Evolutionary conservation across 2,113 vertebrate genomes (phyloP).

Genomic region (Mystacornis crossleyi): DNA sequence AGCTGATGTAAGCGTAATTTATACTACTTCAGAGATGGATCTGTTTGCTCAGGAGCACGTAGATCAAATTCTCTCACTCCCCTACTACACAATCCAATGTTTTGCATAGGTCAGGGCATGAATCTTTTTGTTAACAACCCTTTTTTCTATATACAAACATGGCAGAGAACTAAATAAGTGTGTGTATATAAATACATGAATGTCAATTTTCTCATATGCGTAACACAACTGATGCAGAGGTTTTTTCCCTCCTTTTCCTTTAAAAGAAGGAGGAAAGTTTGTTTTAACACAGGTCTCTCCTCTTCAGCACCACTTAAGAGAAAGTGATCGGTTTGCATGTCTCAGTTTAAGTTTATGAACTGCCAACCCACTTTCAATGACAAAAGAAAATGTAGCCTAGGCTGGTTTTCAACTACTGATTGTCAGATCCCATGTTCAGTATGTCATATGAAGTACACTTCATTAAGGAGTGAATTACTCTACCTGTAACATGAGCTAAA

Average conservation of each 20-base stretch:
- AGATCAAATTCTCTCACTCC: background rate
- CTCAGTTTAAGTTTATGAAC: conserved; percentile 67
- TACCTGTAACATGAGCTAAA: conserved; percentile 71
- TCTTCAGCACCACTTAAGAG: background rate
- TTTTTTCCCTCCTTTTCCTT: background rate
- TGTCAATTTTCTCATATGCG: background rate
- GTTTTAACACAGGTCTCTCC: background rate
- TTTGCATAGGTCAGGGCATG: background rate
- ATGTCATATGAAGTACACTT: conserved; percentile 66
- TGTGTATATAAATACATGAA: background rate
- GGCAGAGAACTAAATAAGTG: background rate
- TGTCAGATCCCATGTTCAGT: conserved; percentile 67
- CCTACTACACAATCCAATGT: background rate
- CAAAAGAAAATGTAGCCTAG: conserved; percentile 67
- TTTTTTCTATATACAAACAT: background rate
- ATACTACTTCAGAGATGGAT: background rate
- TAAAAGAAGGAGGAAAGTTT: background rate
- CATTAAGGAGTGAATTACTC: conserved; percentile 73
- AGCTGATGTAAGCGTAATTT: background rate
- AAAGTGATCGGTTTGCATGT: background rate
- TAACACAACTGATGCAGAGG: background rate
- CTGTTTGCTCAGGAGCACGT: background rate
- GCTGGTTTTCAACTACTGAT: conserved; percentile 54
- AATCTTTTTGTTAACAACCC: background rate
- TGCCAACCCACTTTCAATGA: conserved; percentile 58